Evolutionary conservation across 1,140 invertebrate genomes (phyloP), one percentile per base, ranked within the genome.

Genomic region (Pseudomyrmex sp.): DNA sequence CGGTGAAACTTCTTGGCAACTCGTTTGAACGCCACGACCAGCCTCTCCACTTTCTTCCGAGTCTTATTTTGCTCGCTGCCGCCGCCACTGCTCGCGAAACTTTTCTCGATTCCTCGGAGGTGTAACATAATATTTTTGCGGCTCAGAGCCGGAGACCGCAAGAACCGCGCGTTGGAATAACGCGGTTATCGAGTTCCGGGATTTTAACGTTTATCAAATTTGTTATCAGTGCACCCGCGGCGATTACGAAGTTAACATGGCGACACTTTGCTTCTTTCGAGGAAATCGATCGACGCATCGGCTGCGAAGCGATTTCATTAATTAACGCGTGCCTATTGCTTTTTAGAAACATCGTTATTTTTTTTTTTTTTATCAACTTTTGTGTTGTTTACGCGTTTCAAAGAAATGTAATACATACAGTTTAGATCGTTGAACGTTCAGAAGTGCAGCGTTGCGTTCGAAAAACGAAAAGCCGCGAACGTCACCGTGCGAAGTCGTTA

Each of bases 11-110:
- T 90, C 85, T 74, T 82, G 83, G 74, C 85, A 90, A 90, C 89
- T 90, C 89, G 89, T 89, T 90, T 84, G 87, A 89, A 85, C 87
- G 63, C 80, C 87, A 90, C 77, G 72, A 79, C 85, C 75, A 85
- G 79, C 61, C 77, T 76, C 74, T 77, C 79, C 74, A 66, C 56
- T 79, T 83, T 65, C 61, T 73, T 68, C 74, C 70, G 59, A 35
- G 61, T 68, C 82, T 82, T 80, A 75, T 88, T 88, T 87, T 79
- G 85, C 70, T 59, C 85, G 68, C 54, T 50, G 61, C 68, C 65
- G 52, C 59, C 66, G 66, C 48, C 58, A 50, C 84, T 56, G 62
- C 74, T 83, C 63, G 85, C 66, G 23, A 84, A 87, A 87, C 86
- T 87, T 87, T 84, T 58, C 85, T 68, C 68, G 66, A 82, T 85